These are phyloP conservation scores for Loxodonta africana DNA, from an alignment of 2,113 vertebrate genomes.

Conservation along the genomic window DNA sequence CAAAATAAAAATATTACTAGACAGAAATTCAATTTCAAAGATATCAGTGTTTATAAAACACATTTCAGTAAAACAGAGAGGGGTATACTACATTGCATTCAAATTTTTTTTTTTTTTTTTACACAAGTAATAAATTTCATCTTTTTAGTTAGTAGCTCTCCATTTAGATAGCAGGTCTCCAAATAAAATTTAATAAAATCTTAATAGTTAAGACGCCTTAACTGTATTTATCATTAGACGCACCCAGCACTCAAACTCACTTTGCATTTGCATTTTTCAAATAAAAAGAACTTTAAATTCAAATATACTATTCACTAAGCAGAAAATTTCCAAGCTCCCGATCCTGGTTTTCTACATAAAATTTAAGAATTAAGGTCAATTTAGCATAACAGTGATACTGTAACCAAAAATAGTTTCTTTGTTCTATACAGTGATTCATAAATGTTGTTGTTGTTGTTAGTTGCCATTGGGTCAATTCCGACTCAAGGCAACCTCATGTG, in stretches of 20 bases:
- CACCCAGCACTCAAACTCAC: slow-evolving; percentile 12
- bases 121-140: background rate
- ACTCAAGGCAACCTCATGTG: background rate
- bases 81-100: background rate
- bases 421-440: slow-evolving; percentile 23
- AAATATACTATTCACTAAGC: slow-evolving; percentile 48
- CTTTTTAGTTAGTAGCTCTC: background rate
- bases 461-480: background rate
- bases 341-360: slow-evolving; percentile 11
- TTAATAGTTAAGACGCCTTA: background rate
- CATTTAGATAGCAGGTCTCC: background rate
- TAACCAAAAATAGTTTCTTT: slow-evolving; percentile 20
- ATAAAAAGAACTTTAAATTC: slow-evolving; percentile 44
- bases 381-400: background rate
- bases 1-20: slow-evolving; percentile 44
- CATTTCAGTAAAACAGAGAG: background rate
- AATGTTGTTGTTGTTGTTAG: background rate
- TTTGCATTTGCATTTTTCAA: slow-evolving; percentile 8
- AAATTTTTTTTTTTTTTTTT: slow-evolving; percentile 32
- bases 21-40: slow-evolving; percentile 21
- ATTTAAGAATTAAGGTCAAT: slow-evolving; percentile 16
- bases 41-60: slow-evolving; percentile 1
- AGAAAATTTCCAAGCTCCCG: background rate
- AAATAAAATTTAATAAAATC: slow-evolving; percentile 51
- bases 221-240: background rate